These are phyloP conservation scores for Bursaphelenchus okinawaensis DNA, from an alignment of 2,888 invertebrate genomes.

Conservation along the genomic window DNA sequence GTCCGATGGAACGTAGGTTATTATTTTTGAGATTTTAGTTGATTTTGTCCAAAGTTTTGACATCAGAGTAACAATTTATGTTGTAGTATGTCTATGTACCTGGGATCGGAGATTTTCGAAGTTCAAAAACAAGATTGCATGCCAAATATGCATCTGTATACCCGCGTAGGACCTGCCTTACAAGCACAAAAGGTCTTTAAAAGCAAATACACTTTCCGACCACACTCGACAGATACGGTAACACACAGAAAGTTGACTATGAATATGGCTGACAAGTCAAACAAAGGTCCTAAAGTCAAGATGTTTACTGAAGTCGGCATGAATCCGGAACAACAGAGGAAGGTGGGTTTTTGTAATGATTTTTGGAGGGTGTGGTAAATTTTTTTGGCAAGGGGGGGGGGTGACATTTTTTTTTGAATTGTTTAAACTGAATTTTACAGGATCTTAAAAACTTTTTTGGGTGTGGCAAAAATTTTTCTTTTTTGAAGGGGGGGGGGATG, in stretches of 20 bases:
- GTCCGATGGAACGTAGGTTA: slow-evolving; percentile 75
- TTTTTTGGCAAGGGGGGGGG: too few relatives aligned
- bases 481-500: too few relatives aligned
- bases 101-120: slow-evolving; percentile 96
- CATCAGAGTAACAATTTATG: neutral
- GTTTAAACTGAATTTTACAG: too few relatives aligned
- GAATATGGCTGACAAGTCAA: slow-evolving; percentile 87
- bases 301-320: slow-evolving; percentile 85
- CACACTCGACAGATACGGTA: slow-evolving; percentile 96
- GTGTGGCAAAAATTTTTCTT: too few relatives aligned
- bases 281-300: slow-evolving; percentile 88
- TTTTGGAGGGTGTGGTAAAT: too few relatives aligned
- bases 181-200: slow-evolving; percentile 95
- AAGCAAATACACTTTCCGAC: slow-evolving; percentile 91
- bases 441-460: too few relatives aligned
- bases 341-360: too few relatives aligned
- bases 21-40: slow-evolving; percentile 18
- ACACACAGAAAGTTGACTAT: slow-evolving; percentile 98
- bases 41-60: neutral
- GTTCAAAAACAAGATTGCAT: slow-evolving; percentile 82
- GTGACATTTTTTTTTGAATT: too few relatives aligned
- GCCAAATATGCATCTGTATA: slow-evolving; percentile 93
- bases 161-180: slow-evolving; percentile 68
- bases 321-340: slow-evolving; percentile 81
- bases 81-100: slow-evolving; percentile 81